Evolutionary conservation across 2,113 vertebrate species (phyloP).

Genomic region (Capricornis sumatraensis): DNA sequence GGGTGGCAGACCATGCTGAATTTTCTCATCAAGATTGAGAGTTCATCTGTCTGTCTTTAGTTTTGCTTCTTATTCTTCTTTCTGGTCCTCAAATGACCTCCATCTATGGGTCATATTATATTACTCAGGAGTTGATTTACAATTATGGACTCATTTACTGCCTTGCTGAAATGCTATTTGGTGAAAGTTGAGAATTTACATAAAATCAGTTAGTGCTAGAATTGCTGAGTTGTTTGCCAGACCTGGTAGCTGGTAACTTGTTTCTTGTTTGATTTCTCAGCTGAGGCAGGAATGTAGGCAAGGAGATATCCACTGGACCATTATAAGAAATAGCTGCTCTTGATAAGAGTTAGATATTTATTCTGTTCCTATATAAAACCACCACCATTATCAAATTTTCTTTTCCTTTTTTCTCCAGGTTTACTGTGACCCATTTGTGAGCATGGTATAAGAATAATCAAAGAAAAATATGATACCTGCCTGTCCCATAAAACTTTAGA

Average conservation of each 20-base stretch:
- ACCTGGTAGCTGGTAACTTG: not conserved
- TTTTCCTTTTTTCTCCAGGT: not conserved
- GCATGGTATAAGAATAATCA: not conserved
- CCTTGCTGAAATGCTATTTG: constrained; percentile 5
- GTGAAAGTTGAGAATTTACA: constrained; percentile 34
- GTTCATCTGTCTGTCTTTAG: not conserved
- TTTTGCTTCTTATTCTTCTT: not conserved
- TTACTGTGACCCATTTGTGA: constrained; percentile 27
- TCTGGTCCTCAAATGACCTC: constrained; percentile 8
- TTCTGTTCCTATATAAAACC: constrained; percentile 31
- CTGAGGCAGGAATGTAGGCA: not conserved
- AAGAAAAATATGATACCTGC: not conserved
- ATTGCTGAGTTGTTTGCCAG: constrained; percentile 20
- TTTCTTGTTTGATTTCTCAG: constrained; percentile 41
- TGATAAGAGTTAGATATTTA: constrained; percentile 10
- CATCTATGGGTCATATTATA: not conserved
- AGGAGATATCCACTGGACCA: not conserved
- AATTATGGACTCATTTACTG: not conserved
- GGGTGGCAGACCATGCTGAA: not conserved
- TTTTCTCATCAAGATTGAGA: constrained; percentile 41
- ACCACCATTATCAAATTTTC: not conserved
- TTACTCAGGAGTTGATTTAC: constrained; percentile 7
- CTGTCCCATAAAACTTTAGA: not conserved
- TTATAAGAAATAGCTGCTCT: not conserved
- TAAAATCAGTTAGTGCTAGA: constrained; percentile 12